Evolutionary conservation across 2,113 vertebrate genomes (phyloP).

Genomic region (Gavialis gangeticus): DNA sequence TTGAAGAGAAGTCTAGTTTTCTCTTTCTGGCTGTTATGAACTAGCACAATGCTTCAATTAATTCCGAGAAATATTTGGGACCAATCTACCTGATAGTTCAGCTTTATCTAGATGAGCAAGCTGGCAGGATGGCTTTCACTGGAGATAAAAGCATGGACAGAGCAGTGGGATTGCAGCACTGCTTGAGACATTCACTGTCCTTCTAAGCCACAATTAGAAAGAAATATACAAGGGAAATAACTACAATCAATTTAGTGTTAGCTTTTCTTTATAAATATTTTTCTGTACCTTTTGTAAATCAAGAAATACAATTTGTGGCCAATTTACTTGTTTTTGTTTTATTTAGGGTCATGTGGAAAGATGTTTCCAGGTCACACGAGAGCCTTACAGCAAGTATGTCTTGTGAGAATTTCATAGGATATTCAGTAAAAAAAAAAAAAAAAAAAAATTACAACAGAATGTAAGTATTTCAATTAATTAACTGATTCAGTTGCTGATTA

Average conservation of each 20-base stretch:
- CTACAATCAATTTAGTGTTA: not conserved
- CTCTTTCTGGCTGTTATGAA: not conserved
- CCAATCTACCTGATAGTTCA: not conserved
- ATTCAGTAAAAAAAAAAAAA: no score
- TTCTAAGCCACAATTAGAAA: not conserved
- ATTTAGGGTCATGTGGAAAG: fast-evolving
- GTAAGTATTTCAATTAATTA: not conserved
- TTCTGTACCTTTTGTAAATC: slow-evolving; percentile 54
- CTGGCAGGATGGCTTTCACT: not conserved
- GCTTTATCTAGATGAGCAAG: not conserved
- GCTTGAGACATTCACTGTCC: not conserved
- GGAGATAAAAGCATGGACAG: not conserved
- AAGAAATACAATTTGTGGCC: not conserved
- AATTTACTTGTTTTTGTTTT: not conserved
- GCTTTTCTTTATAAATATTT: not conserved
- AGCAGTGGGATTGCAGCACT: not conserved
- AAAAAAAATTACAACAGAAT: not conserved
- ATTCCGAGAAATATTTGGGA: not conserved
- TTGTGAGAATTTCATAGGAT: not conserved
- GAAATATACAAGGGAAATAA: not conserved
- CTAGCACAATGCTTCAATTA: not conserved
- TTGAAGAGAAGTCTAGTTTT: not conserved
- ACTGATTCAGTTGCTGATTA: not conserved
- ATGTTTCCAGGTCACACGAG: not conserved
- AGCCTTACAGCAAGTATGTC: not conserved